Base-by-base conservation (phyloP, 2,888 invertebrate species). In the Ochropacha duplaris region DNA sequence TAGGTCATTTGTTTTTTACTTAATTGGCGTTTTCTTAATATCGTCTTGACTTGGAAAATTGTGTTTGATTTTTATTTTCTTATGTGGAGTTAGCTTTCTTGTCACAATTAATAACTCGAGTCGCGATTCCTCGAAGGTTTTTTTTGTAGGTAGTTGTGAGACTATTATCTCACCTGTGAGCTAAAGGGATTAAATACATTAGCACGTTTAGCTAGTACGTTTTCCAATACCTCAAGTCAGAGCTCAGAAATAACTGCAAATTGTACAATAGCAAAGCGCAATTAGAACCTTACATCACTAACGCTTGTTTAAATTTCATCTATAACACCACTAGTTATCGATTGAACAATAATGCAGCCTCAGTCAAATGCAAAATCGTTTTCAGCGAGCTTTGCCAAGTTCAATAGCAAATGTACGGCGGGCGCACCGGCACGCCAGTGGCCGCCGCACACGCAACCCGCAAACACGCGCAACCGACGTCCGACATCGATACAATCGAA, bases 351-450 rank as follows among this genome's bases (percentile, higher is more conserved):
- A 31, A 28, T 50, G 24, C 50, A 56, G 51, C 51, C 51, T 52
- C 44, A 74, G 44, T 44, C 44, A n/a, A 77, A 78, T 79, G 82
- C 81, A 78, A 84, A 86, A 87, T 84, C 84, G 78, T 84, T 85
- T 83, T 82, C 82, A 84, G 79, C 74, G 71, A 75, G 76, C 78
- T 80, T 79, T 85, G 88, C 86, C 89, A 90, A 90, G 91, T 91
- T 92, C 91, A 90, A 86, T 83, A 86, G 79, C 83, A 78, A 78
- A 71, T 66, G 63, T 71, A 76, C 66, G 74, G 73, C 72, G 71
- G 68, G 76, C 78, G 74, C 76, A 79, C 72, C 75, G 65, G 62
- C 66, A 70, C 76, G 80, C 79, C 90, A 91, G 91, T 91, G 79
- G 74, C 69, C 76, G 78, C 68, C 83, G 78, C 84, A 87, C 89